phyloP scores from a whole-genome alignment of 2,797 vertebrate species.

The Pygocentrus nattereri region DNA sequence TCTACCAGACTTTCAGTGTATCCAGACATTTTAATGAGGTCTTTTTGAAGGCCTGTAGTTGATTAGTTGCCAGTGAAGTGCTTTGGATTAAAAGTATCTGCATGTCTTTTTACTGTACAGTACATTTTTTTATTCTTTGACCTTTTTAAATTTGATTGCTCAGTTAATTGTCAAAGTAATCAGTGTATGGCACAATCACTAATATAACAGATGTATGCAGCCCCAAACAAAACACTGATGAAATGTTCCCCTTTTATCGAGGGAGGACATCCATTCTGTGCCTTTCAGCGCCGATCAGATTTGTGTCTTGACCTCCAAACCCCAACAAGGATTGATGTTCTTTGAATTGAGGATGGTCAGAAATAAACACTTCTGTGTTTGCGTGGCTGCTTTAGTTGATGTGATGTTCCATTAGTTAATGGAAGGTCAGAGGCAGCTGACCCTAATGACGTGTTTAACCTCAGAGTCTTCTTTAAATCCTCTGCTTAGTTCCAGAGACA shows the following conservation, averaged over 20 bases:
- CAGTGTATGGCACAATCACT: too few relatives aligned
- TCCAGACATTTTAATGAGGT: too few relatives aligned
- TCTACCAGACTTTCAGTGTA: too few relatives aligned
- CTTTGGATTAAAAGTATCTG: too few relatives aligned
- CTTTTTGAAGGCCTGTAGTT: too few relatives aligned
- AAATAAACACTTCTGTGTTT: background rate
- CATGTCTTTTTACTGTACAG: too few relatives aligned
- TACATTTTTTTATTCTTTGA: too few relatives aligned
- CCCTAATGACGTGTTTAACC: slow-evolving; percentile 32
- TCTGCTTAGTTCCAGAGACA: slow-evolving; percentile 22
- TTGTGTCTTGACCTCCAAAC: slow-evolving; percentile 13
- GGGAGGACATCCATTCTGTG: background rate
- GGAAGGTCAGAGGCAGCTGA: slow-evolving; percentile 1
- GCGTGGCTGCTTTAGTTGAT: background rate
- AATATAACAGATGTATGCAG: background rate
- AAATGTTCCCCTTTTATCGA: background rate
- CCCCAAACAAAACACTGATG: background rate
- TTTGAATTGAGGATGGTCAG: background rate
- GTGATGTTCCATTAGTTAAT: slow-evolving; percentile 39
- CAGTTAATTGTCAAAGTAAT: too few relatives aligned
- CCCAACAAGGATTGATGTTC: background rate
- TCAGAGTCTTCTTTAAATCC: slow-evolving; percentile 23
- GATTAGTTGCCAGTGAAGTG: too few relatives aligned
- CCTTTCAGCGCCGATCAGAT: background rate
- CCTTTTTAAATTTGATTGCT: too few relatives aligned